Percentiles rank a stretch among this genome's conserved stretches.
Evolutionary conservation across 92 coral and sea anemone species (phyloP).

Genomic region (Zoanthus solanderi): DNA sequence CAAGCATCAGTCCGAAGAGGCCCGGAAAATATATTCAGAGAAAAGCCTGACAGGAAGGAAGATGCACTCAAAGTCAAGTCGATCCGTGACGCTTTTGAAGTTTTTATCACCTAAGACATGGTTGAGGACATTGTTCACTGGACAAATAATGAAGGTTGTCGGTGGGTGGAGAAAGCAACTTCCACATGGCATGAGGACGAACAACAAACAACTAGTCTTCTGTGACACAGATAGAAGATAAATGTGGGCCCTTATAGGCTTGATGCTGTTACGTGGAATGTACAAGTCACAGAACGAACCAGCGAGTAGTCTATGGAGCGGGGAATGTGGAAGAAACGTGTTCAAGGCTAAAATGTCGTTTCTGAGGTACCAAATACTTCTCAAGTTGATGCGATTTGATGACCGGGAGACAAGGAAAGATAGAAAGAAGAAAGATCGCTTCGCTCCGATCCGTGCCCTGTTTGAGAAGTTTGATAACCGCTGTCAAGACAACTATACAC

Average conservation of each 20-base stretch:
- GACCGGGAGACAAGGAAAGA: no score
- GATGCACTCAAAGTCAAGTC: background rate
- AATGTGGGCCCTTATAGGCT: background rate
- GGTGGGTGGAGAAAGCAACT: background rate
- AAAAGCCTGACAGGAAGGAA: background rate
- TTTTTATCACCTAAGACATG: background rate
- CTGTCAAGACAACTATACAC: no score
- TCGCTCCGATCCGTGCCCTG: no score
- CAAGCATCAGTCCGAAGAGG: background rate
- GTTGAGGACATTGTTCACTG: background rate
- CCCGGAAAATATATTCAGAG: background rate
- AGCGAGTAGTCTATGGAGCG: background rate
- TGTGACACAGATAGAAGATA: background rate
- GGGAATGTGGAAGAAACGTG: no score
- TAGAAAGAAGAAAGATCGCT: no score
- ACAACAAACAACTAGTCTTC: background rate
- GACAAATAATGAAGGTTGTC: background rate
- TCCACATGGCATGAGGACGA: background rate
- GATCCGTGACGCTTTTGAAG: background rate
- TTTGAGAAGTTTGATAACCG: no score
- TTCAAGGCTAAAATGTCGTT: no score
- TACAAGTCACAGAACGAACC: background rate
- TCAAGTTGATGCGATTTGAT: no score
- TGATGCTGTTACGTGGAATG: background rate
- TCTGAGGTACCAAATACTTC: no score